Evolutionary conservation across 2,888 invertebrate species (phyloP).

Genomic region (Panopea generosa): DNA sequence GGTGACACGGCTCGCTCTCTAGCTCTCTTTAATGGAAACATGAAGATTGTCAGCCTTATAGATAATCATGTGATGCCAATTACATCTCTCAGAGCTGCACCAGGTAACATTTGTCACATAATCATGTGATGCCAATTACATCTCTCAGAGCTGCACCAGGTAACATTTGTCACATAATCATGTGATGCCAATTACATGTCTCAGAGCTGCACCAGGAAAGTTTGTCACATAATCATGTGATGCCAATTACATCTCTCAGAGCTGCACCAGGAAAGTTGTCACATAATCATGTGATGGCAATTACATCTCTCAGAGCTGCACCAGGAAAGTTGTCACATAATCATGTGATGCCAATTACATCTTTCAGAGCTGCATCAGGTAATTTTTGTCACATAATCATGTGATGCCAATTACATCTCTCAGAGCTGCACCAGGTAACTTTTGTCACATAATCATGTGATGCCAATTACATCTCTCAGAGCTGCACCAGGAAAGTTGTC

Average conservation of each 20-base stretch:
- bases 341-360: constrained; percentile 73
- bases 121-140: constrained; percentile 76
- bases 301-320: constrained; percentile 76
- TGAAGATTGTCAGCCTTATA: constrained; percentile 84
- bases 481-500: constrained; percentile 78
- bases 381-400: constrained; percentile 73
- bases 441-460: constrained; percentile 75
- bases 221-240: constrained; percentile 75
- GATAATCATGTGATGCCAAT: constrained; percentile 81
- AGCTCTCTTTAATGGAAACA: constrained; percentile 83
- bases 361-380: constrained; percentile 79
- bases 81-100: constrained; percentile 75
- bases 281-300: constrained; percentile 80
- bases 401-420: constrained; percentile 73
- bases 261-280: constrained; percentile 78
- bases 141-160: constrained; percentile 79
- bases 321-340: constrained; percentile 81
- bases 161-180: constrained; percentile 75
- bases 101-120: constrained; percentile 75
- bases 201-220: constrained; percentile 79
- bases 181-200: constrained; percentile 70
- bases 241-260: constrained; percentile 72
- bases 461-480: constrained; percentile 73
- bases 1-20: constrained; percentile 84
- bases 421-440: constrained; percentile 77